Percentiles rank a stretch among this genome's conserved stretches.
phyloP scores from a whole-genome alignment of 2,888 invertebrate genomes.

The Tigriopus californicus region DNA sequence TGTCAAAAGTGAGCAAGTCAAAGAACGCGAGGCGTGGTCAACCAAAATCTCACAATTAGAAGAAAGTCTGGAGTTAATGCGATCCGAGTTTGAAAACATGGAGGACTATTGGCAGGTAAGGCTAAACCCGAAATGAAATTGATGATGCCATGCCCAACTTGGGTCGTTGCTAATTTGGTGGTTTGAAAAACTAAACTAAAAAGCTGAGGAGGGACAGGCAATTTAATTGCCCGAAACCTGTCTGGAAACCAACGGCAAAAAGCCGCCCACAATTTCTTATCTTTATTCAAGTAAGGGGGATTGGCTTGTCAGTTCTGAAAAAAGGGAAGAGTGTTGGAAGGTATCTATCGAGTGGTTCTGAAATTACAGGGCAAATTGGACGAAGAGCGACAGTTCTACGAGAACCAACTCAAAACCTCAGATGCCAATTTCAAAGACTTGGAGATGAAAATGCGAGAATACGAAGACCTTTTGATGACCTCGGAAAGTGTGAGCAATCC shows the following conservation, averaged over 20 bases:
- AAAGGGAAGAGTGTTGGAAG: too few relatives aligned
- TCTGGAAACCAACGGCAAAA: too few relatives aligned
- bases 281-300: too few relatives aligned
- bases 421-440: constrained; percentile 10
- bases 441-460: constrained; percentile 8
- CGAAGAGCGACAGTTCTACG: constrained; percentile 2
- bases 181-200: too few relatives aligned
- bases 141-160: too few relatives aligned
- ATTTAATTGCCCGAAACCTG: too few relatives aligned
- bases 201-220: too few relatives aligned
- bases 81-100: constrained; percentile 1
- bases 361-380: background rate
- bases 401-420: constrained; percentile 6
- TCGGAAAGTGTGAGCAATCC: background rate
- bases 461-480: constrained; percentile 6
- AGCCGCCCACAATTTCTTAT: too few relatives aligned
- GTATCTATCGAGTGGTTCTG: too few relatives aligned
- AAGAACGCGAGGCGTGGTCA: background rate
- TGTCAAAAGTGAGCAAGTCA: background rate
- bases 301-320: too few relatives aligned
- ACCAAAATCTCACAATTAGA: background rate
- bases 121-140: too few relatives aligned
- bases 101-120: constrained; percentile 6
- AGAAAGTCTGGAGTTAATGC: constrained; percentile 5
- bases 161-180: too few relatives aligned